Percentiles rank a stretch among this genome's conserved stretches.
Evolutionary conservation across 2,888 invertebrate species (phyloP).

Genomic region (Galerucella calmariensis): DNA sequence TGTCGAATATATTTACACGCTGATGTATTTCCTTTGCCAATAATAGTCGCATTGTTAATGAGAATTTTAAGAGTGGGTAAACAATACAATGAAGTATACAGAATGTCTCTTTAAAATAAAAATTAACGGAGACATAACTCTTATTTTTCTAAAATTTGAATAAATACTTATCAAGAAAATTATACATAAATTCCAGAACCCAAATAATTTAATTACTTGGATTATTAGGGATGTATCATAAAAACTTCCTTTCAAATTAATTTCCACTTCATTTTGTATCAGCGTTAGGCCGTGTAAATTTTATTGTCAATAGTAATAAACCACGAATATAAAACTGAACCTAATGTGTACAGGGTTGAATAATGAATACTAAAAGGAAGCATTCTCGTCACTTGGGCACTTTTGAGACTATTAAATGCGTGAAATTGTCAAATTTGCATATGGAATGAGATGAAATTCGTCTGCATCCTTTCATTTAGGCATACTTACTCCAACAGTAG

Average conservation of each 20-base stretch:
- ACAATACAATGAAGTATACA: too few relatives aligned
- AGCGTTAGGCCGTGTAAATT: slow-evolving; percentile 12
- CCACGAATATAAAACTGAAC: slow-evolving; percentile 30
- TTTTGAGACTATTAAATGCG: slow-evolving; percentile 37
- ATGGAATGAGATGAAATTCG: slow-evolving; percentile 34
- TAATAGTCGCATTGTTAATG: not conserved
- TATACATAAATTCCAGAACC: too few relatives aligned
- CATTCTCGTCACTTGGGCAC: slow-evolving; percentile 21
- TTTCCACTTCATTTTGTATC: not conserved
- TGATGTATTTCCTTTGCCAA: not conserved
- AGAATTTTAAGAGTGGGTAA: not conserved
- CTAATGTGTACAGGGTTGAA: slow-evolving; percentile 26
- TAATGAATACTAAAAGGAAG: slow-evolving; percentile 32
- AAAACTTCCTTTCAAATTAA: not conserved
- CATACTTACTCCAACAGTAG: slow-evolving; percentile 23
- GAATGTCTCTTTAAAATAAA: too few relatives aligned
- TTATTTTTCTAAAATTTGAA: too few relatives aligned
- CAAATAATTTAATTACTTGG: not conserved
- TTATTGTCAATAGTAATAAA: slow-evolving; percentile 36
- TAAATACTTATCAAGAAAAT: too few relatives aligned
- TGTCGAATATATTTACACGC: slow-evolving; percentile 15
- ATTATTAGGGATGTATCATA: not conserved
- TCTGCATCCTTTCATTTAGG: slow-evolving; percentile 27
- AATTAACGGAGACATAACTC: too few relatives aligned
- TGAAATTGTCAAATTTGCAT: slow-evolving; percentile 28